Base-by-base conservation (phyloP, 2,113 vertebrate species). In the Hiodon tergisus region DNA sequence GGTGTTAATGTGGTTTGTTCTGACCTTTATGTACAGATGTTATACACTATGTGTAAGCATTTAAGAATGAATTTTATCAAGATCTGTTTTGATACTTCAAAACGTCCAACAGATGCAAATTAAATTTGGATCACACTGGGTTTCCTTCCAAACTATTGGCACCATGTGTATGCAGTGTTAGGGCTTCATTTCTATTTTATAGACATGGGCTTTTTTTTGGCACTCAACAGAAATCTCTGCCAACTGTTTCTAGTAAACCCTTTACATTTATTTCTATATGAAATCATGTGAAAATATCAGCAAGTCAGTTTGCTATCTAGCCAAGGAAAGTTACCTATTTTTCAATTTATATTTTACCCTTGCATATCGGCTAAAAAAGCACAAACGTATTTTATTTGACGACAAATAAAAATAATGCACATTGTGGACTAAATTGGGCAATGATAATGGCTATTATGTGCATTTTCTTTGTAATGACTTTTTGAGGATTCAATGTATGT, bases 11-110 rank as follows among this genome's bases (percentile, higher is more conserved):
- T 57, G 47, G 46, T 73, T 73, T 73, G 7, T 11, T 48, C n/a
- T 65, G 4, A 61, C 13, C 10, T 52, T 10, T 62, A n/a, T 68
- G 4, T 2, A 58, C 55, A 59, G 13, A 60, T 72, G 55, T 58
- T 72, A 58, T 72, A 72, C 57, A 72, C 70, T 72, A 60, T 60
- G 70, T 72, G 70, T 72, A 72, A 65, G 60, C 71, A 73, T 63
- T 50, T 62, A 17, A 11, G 3, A 31, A 31, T 16, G 4, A n/a
- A 51, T 48, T 13, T 52, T 54, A n/a, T 54, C 10, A 53, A 13
- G 14, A 13, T 7, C 13, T n/a, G 50, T 63, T 63, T 63, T 72
- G 6, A 47, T 51, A 52, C 52, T 73, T 62, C 14, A 57, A 17
- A 54, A 57, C 51, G 5, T 55, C n/a, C 52, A 17, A 31, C 9